Evolutionary conservation across 2,888 invertebrate species (phyloP), one percentile per base, ranked within the genome.

Genomic region (Cheiracanthium punctorium): DNA sequence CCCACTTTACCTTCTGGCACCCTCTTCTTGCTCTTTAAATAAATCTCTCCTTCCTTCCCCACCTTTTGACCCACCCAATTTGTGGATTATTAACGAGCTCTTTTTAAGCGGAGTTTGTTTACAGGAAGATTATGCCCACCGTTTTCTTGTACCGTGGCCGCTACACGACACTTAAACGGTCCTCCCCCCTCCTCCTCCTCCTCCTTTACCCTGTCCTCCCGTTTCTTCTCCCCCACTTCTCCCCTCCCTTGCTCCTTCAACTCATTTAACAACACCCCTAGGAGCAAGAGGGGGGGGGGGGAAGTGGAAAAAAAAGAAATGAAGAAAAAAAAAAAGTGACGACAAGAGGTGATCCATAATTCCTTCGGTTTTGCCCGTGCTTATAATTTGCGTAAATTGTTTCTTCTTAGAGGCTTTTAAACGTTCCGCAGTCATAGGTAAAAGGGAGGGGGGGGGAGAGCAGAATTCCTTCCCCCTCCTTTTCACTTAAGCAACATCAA

Each of bases 331-430:
- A 67, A 74, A 67, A 32, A 14, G n/a, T 41, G 32, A 43, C 75
- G 75, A 67, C 30, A 77, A 32, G 71, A 33, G 74, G 84, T 85
- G 84, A 85, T 85, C 84, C 84, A 85, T 85, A 80, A 85, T 85
- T 71, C 74, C 79, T 73, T 74, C 67, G 84, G 76, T 82, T 84
- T 84, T 76, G 82, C 82, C 77, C 43, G 84, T 85, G 79, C 84
- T 85, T 85, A 85, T 85, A 85, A 85, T 85, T 85, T 85, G 84
- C 84, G 84, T 85, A 85, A 85, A 85, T 85, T 85, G 84, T 85
- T 85, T 85, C 84, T 85, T 85, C 74, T 85, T 79, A 74, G 77
- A 29, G 72, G 77, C 74, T 85, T 79, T 85, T 85, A 85, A 85
- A 85, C 74, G 84, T 79, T 80, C 58, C 37, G 52, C 48, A 69